Base-by-base conservation (phyloP, 2,113 vertebrate genomes). In the Todiramphus chloris region DNA sequence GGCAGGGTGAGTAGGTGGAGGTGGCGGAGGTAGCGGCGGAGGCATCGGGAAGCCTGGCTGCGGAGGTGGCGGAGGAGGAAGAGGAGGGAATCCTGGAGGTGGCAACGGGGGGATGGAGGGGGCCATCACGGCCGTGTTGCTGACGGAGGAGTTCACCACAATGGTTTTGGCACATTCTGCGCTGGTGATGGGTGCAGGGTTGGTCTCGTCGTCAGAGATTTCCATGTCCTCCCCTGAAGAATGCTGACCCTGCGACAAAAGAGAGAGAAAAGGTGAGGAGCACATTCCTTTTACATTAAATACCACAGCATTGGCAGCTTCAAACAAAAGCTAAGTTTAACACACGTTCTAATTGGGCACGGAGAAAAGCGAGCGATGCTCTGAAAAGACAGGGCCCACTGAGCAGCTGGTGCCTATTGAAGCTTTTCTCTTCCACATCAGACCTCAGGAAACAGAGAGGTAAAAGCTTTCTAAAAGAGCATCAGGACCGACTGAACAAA, bases 151-250 rank as follows among this genome's bases (percentile, higher is more conserved):
- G 96, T 99, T 99, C 69, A 99, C 98, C 67, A 99, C 99, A 17
- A 99, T 99, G 97, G 98, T 98, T 97, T 99, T 99, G 96, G 98
- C 97, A 97, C 99, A 99, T n/a, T 99, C 99, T 3, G 98, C 98
- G 1, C 98, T 97, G 88, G 98, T 97, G 97, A 98, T 98, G 5
- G 99, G 99, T 1, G 99, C 98, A 0, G 98, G 98, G 10, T 98
- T 99, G 98, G 99, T 99, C 98, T 99, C 99, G 0, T 99, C 99
- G 0, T 99, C 99, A 0, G 99, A 99, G 97, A 99, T 99, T 92
- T 99, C 99, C 99, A 99, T 99, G 98, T 99, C 99, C 93, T 99
- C 99, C 15, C 99, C 99, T 0, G 99, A 99, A 33, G 99, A 99
- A 94, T 99, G 99, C 93, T 99, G 98, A 94, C 96, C 97, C 99